A percentile compares a stretch with the other conserved stretches of the same genome.
Conservation (phyloP, 2,797 vertebrate species). For the Triplophysa yarkandensis region DNA sequence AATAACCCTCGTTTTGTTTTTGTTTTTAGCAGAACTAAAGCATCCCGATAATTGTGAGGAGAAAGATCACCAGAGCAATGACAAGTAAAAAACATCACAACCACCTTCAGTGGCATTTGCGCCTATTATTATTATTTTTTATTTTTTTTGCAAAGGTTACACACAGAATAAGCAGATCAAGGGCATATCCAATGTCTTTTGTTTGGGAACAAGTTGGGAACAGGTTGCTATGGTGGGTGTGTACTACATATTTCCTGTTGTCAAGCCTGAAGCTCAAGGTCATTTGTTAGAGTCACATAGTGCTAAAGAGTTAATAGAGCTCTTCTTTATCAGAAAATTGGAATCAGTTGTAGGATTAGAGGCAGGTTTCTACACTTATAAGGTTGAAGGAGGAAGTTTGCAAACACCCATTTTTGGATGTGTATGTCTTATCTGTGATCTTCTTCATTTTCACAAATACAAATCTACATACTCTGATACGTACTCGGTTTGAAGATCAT, state of each 20-base stretch:
- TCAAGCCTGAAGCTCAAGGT: slow-evolving; percentile 1
- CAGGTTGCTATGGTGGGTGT: neutral
- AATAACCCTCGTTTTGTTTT: slow-evolving; percentile 49
- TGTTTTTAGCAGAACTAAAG: slow-evolving; percentile 47
- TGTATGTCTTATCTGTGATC: neutral
- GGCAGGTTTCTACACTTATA: slow-evolving; percentile 1
- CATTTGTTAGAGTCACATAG: slow-evolving; percentile 9
- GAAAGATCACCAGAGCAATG: slow-evolving; percentile 34
- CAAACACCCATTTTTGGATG: neutral
- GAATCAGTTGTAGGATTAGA: slow-evolving; percentile 5
- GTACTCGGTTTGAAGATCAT: neutral
- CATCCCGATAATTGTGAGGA: slow-evolving; percentile 44
- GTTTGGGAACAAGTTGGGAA: neutral
- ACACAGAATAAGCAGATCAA: neutral
- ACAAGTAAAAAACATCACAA: slow-evolving; percentile 18
- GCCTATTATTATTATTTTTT: slow-evolving; percentile 20
- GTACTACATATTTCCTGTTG: slow-evolving; percentile 6
- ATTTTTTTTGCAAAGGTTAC: neutral
- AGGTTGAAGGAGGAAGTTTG: neutral
- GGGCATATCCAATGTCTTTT: neutral
- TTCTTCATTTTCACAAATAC: neutral
- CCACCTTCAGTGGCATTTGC: slow-evolving; percentile 45
- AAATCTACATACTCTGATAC: neutral
- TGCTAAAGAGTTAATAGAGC: slow-evolving; percentile 15
- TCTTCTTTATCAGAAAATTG: slow-evolving; percentile 21